Evolutionary conservation across 2,888 invertebrate genomes (phyloP).

Genomic region (Unio delphinus): DNA sequence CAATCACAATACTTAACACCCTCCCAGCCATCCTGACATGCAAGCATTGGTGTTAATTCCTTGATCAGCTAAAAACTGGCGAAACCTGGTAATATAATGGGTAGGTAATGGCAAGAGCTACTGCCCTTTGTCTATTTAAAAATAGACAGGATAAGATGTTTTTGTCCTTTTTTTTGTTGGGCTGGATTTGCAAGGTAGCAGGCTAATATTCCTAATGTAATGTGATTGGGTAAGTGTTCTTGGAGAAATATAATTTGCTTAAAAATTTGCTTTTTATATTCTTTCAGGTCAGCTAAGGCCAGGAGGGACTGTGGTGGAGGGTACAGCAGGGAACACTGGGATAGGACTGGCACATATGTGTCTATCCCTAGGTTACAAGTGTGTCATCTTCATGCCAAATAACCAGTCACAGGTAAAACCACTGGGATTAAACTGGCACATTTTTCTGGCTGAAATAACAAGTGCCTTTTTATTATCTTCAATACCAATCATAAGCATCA

Average conservation of each 20-base stretch:
- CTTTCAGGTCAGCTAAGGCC: slow-evolving; percentile 52
- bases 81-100: too few species aligned
- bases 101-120: background rate
- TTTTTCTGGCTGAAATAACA: too few species aligned
- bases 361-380: slow-evolving; percentile 68
- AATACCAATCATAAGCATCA: too few species aligned
- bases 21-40: too few species aligned
- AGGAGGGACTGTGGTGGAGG: slow-evolving; percentile 71
- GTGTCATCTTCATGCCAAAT: slow-evolving; percentile 71
- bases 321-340: slow-evolving; percentile 71
- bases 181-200: background rate
- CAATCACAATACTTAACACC: too few species aligned
- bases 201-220: too few species aligned
- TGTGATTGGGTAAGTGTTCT: too few species aligned
- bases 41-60: too few species aligned
- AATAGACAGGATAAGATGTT: background rate
- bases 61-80: too few species aligned
- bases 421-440: background rate
- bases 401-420: slow-evolving; percentile 66
- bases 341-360: slow-evolving; percentile 72
- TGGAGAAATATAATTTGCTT: too few species aligned
- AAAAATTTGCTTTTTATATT: too few species aligned
- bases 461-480: too few species aligned
- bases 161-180: background rate
- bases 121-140: background rate